Base-by-base conservation (phyloP, 2,888 invertebrate genomes). In the Theretra japonica region DNA sequence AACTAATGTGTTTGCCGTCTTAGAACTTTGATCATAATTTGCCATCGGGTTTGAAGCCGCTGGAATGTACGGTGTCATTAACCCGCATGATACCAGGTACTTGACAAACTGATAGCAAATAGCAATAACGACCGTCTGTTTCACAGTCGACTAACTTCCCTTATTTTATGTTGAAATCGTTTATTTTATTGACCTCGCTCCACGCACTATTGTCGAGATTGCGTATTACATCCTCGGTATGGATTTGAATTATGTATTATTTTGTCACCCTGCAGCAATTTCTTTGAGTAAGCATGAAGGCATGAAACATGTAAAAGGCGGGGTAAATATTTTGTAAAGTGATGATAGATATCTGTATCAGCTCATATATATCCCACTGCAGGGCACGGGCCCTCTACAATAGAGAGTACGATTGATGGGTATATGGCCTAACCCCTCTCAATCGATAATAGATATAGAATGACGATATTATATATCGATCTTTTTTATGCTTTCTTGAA, bases 41-140 rank as follows among this genome's bases (percentile, higher is more conserved):
- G 17, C 17, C n/a, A n/a, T 53, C 17, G 17, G 53, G 53, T n/a
- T 53, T 53, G 53, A 1, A n/a, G n/a, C 5, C 17, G 53, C n/a
- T 53, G 15, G 25, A 59, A 59, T 59, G 25, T 25, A 25, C 25
- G 17, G 59, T 41, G 41, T 17, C 23, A 59, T 59, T 19, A 21
- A 41, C 71, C 68, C 71, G 71, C 59, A 68, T 68, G 33, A 60
- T 28, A 71, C 28, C 57, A 57, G 41, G 68, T 73, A 75, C 76
- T 80, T 79, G 78, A 79, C 77, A 76, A 71, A 74, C 80, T 79
- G 85, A 85, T 84, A 85, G 81, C 79, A 79, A 76, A 85, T 84
- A 85, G 81, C 79, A 79, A 76, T 81, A 80, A 78, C 78, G 78
- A 77, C 78, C 79, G 82, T 77, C 77, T 76, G 74, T 77, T 76